Percentiles rank a stretch among this genome's conserved stretches.
phyloP scores from a whole-genome alignment of 2,797 vertebrate species.

The Sebastes vulpes region DNA sequence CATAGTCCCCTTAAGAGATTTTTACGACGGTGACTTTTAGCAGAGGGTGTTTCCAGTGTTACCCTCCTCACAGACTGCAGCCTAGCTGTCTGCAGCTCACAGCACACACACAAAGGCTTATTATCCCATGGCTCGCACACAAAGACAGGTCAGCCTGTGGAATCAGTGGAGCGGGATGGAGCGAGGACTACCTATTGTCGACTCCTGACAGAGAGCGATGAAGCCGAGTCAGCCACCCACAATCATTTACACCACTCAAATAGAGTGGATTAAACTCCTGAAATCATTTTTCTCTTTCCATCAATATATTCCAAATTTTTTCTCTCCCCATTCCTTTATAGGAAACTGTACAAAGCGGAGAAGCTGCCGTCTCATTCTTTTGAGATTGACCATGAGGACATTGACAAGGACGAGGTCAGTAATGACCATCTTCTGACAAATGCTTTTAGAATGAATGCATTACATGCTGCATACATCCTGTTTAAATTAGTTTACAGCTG shows the following conservation, averaged over 20 bases:
- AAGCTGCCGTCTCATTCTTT: constrained; percentile 97
- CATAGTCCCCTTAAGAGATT: constrained; percentile 31
- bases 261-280: constrained; percentile 24
- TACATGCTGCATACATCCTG: constrained; percentile 43
- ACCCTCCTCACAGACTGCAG: constrained; percentile 40
- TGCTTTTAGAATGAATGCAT: constrained; percentile 47
- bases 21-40: constrained; percentile 61
- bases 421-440: constrained; percentile 41
- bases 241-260: constrained; percentile 25
- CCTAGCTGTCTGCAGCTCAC: constrained; percentile 62
- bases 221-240: constrained; percentile 50
- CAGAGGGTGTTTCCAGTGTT: constrained; percentile 32
- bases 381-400: constrained; percentile 97
- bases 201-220: constrained; percentile 56
- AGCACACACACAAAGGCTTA: constrained; percentile 71
- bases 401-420: constrained; percentile 98
- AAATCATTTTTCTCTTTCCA: constrained; percentile 28
- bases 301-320: constrained; percentile 11
- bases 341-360: constrained; percentile 92
- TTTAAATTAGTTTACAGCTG: constrained; percentile 62
- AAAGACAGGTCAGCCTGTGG: constrained; percentile 53
- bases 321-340: constrained; percentile 57
- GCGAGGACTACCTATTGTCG: constrained; percentile 60
- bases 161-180: constrained; percentile 55
- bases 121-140: constrained; percentile 40